Conservation (phyloP, 2,797 vertebrate genomes). For the Falco cherrug region DNA sequence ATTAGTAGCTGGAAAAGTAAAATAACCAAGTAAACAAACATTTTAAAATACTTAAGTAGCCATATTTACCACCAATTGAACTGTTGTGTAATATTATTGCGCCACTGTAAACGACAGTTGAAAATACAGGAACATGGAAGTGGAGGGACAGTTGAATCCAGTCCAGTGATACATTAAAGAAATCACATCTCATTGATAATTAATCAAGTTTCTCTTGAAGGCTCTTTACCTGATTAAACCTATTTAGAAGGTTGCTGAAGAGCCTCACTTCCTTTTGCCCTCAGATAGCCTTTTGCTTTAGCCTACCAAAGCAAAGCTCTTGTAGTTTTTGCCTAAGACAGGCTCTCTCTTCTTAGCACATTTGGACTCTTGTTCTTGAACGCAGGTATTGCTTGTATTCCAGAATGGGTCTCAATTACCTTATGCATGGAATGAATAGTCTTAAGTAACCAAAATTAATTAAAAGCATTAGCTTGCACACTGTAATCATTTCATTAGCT, state of each 20-base stretch:
- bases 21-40: background rate
- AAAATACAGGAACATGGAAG: background rate
- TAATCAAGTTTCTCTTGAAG: background rate
- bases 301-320: background rate
- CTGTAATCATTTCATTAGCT: background rate
- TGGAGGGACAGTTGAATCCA: background rate
- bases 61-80: background rate
- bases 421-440: background rate
- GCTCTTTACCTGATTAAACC: background rate
- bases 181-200: background rate
- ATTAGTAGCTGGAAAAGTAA: background rate
- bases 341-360: background rate
- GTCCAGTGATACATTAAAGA: background rate
- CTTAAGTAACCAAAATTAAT: background rate
- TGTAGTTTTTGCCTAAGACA: accelerated
- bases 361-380: background rate
- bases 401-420: background rate
- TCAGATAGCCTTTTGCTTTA: background rate
- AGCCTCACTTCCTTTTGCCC: background rate
- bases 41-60: background rate
- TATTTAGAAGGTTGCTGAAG: background rate
- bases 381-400: accelerated
- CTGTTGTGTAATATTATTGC: background rate
- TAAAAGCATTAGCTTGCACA: background rate
- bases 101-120: accelerated